Base-by-base conservation (phyloP, 2,113 vertebrate species). In the Choloepus hoffmanni region DNA sequence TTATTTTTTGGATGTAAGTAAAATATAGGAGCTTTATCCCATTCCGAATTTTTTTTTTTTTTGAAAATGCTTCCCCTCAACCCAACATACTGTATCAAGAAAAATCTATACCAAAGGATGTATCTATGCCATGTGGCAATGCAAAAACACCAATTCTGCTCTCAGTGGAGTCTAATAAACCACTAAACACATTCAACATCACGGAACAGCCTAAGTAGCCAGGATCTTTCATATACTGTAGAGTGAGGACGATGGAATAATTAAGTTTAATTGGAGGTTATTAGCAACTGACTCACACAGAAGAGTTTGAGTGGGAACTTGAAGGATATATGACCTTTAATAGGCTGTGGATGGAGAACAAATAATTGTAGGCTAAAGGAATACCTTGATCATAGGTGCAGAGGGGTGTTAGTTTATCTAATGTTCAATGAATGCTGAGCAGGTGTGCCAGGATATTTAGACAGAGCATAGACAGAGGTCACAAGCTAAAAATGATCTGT, bases 251-350 rank as follows among this genome's bases (percentile, higher is more conserved):
- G 12, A 90, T 73, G 30, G n/a, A 53, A 85, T 92, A 88, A 95
- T 95, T 92, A 90, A 62, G 33, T 43, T 87, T 95, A 95, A 94
- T 63, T 96, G 36, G 26, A 9, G 7, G 24, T 60, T 92, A 68
- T 67, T 94, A 92, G 72, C 23, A 92, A 86, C 45, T 53, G n/a
- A 92, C 36, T 94, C 77, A 77, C 13, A 81, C 13, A 88, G n/a
- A 94, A 84, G 16, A 81, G 16, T 91, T 45, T 81, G 30, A 87
- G 65, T 48, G 43, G 50, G 83, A 53, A 11, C n/a, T 73, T 96
- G 55, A 90, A 90, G 21, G 5, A 3, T 74, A 45, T 45, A 30
- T 88, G 60, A 94, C 40, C 70, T 91, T 91, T 73, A 89, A 72
- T 67, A 89, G 18, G 9, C 48, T n/a, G 45, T 5, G 18, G 23